Base-by-base conservation (phyloP, 2,113 vertebrate genomes). In the Stegastes partitus region DNA sequence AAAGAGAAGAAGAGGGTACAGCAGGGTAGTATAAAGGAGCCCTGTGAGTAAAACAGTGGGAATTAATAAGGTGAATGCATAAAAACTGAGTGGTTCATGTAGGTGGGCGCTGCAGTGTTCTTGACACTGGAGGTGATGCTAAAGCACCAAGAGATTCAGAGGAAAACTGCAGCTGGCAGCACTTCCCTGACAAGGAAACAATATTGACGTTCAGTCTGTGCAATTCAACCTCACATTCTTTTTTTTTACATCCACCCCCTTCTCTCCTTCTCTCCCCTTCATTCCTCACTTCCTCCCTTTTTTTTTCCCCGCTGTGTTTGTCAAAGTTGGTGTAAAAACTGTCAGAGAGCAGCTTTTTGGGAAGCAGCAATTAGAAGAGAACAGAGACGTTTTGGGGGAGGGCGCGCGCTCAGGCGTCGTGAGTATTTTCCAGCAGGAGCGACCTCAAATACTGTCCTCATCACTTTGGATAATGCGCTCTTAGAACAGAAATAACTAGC, bases 341-440 rank as follows among this genome's bases (percentile, higher is more conserved):
- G 81, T 83, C 83, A 71, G 68, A 14, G 0, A 79, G 71, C 25
- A 55, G 66, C 71, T 56, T 84, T 83, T 75, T 63, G 53, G 77
- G 79, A 89, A 77, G 73, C 69, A 66, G 82, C 67, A 86, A 90
- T 89, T 89, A 86, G 26, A 82, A 18, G 62, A 70, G 68, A 83
- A 67, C 61, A 83, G 67, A 75, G 54, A 39, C 8, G 82, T 74
- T 50, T 70, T 2, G 44, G 26, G 31, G 56, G 53, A 16, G 37
- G 28, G 26, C 45, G 21, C 16, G 18, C 49, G 16, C 26, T n/a
- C 28, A 63, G 55, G 25, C 47, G 47, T 81, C 57, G 68, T 22
- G n/a, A 77, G 54, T 45, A 57, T 82, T 81, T 78, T 85, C 64
- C 64, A 79, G 62, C 54, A 65, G 77, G 76, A 68, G 49, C 45